These are phyloP conservation scores for Conops quadrifasciatus DNA, from an alignment of 2,888 invertebrate genomes.

Conservation along the genomic window DNA sequence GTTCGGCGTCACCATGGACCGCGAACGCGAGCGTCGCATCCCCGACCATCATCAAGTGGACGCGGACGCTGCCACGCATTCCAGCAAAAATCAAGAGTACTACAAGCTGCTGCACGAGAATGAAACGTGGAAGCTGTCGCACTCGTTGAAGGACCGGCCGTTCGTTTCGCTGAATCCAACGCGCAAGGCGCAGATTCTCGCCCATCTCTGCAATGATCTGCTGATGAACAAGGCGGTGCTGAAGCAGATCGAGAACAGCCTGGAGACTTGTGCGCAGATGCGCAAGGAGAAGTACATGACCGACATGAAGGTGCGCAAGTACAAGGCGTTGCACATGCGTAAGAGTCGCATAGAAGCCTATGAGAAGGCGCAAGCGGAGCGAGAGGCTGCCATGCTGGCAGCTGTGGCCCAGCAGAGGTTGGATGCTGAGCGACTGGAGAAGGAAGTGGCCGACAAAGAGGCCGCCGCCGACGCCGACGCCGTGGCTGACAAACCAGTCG, in stretches of 20 bases:
- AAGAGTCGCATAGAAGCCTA: slow-evolving; percentile 79
- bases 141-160: slow-evolving; percentile 82
- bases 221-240: slow-evolving; percentile 91
- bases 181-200: slow-evolving; percentile 86
- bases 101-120: slow-evolving; percentile 81
- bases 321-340: slow-evolving; percentile 74
- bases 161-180: slow-evolving; percentile 87
- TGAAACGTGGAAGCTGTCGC: slow-evolving; percentile 80
- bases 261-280: slow-evolving; percentile 86
- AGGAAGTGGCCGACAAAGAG: slow-evolving; percentile 46
- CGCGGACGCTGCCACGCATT: slow-evolving; percentile 72
- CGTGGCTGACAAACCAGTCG: background rate
- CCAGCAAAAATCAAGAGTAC: slow-evolving; percentile 80
- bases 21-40: slow-evolving; percentile 80
- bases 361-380: slow-evolving; percentile 68
- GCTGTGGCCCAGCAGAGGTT: slow-evolving; percentile 58
- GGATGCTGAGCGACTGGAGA: slow-evolving; percentile 64
- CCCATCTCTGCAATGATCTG: slow-evolving; percentile 93
- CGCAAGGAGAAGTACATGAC: slow-evolving; percentile 91
- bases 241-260: slow-evolving; percentile 86
- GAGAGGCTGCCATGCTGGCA: slow-evolving; percentile 61
- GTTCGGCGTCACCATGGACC: slow-evolving; percentile 81
- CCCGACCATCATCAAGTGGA: slow-evolving; percentile 85
- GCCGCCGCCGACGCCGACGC: slow-evolving; percentile 35
- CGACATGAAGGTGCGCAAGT: slow-evolving; percentile 93